Evolutionary conservation across 2,888 invertebrate species (phyloP), one percentile per base, ranked within the genome.

Genomic region (Ditylenchus weischeri): DNA sequence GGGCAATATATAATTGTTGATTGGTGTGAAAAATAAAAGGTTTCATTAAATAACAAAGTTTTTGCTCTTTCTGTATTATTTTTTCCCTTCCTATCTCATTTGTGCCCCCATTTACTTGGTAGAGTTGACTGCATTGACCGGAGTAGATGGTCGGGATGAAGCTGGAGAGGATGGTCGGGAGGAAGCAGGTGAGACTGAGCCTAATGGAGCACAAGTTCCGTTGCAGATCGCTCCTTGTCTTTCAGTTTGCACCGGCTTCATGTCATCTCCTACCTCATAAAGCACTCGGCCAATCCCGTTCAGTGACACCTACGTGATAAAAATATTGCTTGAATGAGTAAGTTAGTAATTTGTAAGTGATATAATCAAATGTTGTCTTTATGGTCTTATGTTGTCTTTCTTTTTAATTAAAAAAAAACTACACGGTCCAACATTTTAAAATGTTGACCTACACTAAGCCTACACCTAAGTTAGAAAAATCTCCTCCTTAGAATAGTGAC

Each of bases 211-310:
- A 59, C 80, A 81, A 48, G 79, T 77, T 61, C 79, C 80, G 23
- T 19, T 79, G 74, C 81, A 81, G 62, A 77, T 78, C 47, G 81
- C 81, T 61, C 81, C 81, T 66, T 81, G 81, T 36, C 81, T 74
- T 60, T 81, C 80, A 8, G 57, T 57, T 73, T 73, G 74, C 23
- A 71, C 76, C 49, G 79, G 76, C 65, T 74, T 72, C 62, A 81
- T 71, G 66, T 78, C 77, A 66, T 81, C 81, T 61, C 76, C 77
- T 59, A 81, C 79, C 61, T 75, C 69, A 65, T 79, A 79, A 29
- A 75, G 72, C 60, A 79, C 79, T 57, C 79, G 69, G 19, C 79
- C 79, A 62, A 76, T 79, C 62, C 79, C 79, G 62, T 75, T 72
- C 11, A 75, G 38, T n/a, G 63, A 72, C 19, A 75, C 75, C 64